A percentile compares a stretch with the other conserved stretches of the same genome.
Conservation (phyloP, 2,888 invertebrate genomes). For the Zygogramma bicolorata region DNA sequence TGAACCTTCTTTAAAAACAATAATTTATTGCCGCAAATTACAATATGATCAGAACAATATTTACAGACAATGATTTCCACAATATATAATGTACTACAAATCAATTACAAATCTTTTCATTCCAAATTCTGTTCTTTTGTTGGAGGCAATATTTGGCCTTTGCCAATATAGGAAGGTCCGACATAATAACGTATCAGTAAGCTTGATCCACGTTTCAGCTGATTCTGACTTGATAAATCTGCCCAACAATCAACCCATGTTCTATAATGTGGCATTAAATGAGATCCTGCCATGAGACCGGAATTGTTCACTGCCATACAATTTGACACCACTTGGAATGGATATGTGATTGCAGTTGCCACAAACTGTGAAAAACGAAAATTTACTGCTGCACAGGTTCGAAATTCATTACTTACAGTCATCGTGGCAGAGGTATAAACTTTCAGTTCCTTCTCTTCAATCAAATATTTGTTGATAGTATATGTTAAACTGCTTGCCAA, state of each 20-base stretch:
- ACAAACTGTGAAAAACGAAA: conserved; percentile 71
- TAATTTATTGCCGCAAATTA: conserved; percentile 38
- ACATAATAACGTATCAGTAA: conserved; percentile 81
- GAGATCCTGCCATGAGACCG: conserved; percentile 83
- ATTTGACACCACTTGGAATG: conserved; percentile 90
- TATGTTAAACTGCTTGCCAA: conserved; percentile 82
- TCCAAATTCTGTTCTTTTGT: conserved; percentile 36
- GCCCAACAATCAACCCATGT: conserved; percentile 88
- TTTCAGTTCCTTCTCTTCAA: conserved; percentile 78
- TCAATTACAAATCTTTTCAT: conserved; percentile 31
- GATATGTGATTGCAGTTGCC: conserved; percentile 89
- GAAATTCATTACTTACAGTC: conserved; percentile 67
- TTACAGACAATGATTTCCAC: conserved; percentile 41
- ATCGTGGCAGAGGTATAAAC: conserved; percentile 71
- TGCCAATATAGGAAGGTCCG: conserved; percentile 66
- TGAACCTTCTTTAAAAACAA: conserved; percentile 36
- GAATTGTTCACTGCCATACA: conserved; percentile 90
- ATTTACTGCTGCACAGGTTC: neutral
- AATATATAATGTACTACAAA: conserved; percentile 35
- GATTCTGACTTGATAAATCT: conserved; percentile 79
- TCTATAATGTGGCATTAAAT: conserved; percentile 84
- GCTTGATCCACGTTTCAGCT: conserved; percentile 89
- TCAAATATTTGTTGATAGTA: conserved; percentile 82
- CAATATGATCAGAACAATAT: conserved; percentile 39
- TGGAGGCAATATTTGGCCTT: conserved; percentile 58